A percentile compares a stretch with the other conserved stretches of the same genome.
phyloP scores from a whole-genome alignment of 2,113 vertebrate genomes.

The Dermatemys mawii region DNA sequence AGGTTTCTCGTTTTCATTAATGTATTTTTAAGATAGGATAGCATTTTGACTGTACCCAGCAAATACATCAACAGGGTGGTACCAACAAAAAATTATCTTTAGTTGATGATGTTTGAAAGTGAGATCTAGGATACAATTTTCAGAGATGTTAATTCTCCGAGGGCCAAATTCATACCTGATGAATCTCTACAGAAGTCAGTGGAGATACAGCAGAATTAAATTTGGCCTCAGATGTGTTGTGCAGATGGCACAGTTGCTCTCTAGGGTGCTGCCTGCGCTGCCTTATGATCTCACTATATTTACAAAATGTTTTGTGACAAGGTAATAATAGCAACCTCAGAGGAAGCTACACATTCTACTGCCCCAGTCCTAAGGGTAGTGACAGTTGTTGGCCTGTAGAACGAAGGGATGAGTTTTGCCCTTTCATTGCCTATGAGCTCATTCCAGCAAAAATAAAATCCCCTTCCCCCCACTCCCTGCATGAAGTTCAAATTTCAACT shows the following conservation, averaged over 20 bases:
- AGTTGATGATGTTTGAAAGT: neutral
- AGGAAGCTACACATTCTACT: neutral
- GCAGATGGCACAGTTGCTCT: neutral
- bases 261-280: neutral
- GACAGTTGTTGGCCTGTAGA: neutral
- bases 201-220: neutral
- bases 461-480: neutral
- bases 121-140: neutral
- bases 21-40: rapidly evolving
- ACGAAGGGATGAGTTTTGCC: neutral
- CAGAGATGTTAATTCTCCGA: neutral
- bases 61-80: neutral
- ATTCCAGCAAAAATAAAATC: neutral
- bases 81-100: neutral
- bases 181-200: neutral
- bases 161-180: neutral
- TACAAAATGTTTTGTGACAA: neutral
- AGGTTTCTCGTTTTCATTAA: neutral
- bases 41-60: neutral
- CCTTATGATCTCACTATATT: neutral
- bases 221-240: neutral
- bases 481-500: neutral
- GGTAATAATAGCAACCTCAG: neutral
- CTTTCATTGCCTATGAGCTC: neutral
- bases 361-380: neutral